Base-by-base conservation (phyloP, 2,888 invertebrate genomes). In the Encarsia formosa region DNA sequence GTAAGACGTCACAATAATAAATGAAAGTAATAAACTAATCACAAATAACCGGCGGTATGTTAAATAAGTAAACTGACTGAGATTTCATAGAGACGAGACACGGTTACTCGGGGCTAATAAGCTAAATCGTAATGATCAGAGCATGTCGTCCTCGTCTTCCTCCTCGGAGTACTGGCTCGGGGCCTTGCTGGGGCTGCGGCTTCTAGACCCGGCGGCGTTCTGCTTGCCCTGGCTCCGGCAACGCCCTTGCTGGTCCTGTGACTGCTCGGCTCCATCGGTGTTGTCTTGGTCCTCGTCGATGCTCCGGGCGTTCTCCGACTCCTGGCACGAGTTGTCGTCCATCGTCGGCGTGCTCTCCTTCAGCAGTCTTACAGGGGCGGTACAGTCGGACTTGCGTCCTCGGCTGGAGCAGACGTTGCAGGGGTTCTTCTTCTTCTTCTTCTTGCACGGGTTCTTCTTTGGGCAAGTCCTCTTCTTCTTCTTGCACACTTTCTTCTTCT, bases 361-460 rank as follows among this genome's bases (percentile, higher is more conserved):
- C 20, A 44, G 48, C 20, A 47, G 15, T 3, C 41, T 54, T 3
- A 40, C 49, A 20, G 41, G 54, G 16, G n/a, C n/a, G 15, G n/a
- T 52, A 40, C 59, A 59, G 20, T 57, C 52, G n/a, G 47, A 47
- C 6, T 49, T 19, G 5, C 52, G 50, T 2, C 54, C 54, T 0
- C 60, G 58, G 5, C 57, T 52, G 49, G 62, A 39, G 48, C 56
- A 56, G 11, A 41, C 19, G 44, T 39, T 42, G 38, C 56, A 56
- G 0, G 50, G 47, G 13, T 56, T 56, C 32, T 26, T 34, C 24
- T 37, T 48, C 35, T 34, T 43, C 15, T 23, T 43, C 29, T 20
- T 31, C n/a, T 35, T 34, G 34, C 50, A 56, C 0, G 50, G 47
- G 5, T 49, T 49, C 38, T 38, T 40, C 16, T 23, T 38, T 9